Evolutionary conservation across 2,888 invertebrate species (phyloP).

Genomic region (Sclerodermus sp.): DNA sequence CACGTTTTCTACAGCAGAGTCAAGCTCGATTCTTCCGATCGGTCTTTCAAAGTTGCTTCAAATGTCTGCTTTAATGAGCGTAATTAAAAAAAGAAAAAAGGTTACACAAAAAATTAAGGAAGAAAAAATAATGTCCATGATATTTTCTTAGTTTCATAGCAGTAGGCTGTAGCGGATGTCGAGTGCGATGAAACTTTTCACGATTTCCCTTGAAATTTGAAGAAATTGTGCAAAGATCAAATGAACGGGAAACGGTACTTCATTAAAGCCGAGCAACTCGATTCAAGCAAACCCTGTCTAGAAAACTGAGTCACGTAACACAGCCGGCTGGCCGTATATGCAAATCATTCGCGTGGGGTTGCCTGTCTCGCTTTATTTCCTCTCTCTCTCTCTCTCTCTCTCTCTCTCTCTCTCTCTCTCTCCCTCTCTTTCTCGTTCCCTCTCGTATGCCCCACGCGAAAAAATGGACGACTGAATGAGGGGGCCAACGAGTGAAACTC

Average conservation of each 20-base stretch:
- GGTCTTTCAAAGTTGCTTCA: too few relatives aligned
- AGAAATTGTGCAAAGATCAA: too few relatives aligned
- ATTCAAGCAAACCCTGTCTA: conserved; percentile 28
- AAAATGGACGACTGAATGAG: conserved; percentile 18
- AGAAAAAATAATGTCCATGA: too few relatives aligned
- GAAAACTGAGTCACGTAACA: conserved; percentile 42
- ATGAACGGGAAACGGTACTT: conserved; percentile 25
- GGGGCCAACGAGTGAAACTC: conserved; percentile 36
- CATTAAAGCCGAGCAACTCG: conserved; percentile 39
- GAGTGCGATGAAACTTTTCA: too few relatives aligned
- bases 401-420: conserved; percentile 2
- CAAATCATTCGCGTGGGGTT: conserved; percentile 42
- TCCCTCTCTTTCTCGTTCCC: conserved; percentile 6
- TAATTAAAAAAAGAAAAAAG: too few relatives aligned
- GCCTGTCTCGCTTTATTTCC: conserved; percentile 8
- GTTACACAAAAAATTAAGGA: too few relatives aligned
- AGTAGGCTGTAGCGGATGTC: too few relatives aligned
- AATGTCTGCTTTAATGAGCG: too few relatives aligned
- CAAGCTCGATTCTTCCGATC: too few relatives aligned
- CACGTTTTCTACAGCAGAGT: too few relatives aligned
- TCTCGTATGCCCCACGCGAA: conserved; percentile 18
- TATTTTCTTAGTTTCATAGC: too few relatives aligned
- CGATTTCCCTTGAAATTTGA: too few relatives aligned
- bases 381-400: conserved; percentile 9
- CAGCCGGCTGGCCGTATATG: conserved; percentile 44